A percentile compares a stretch with the other conserved stretches of the same genome.
These are phyloP conservation scores for Papilio glaucus DNA, from an alignment of 1,140 invertebrate genomes.

Conservation along the genomic window DNA sequence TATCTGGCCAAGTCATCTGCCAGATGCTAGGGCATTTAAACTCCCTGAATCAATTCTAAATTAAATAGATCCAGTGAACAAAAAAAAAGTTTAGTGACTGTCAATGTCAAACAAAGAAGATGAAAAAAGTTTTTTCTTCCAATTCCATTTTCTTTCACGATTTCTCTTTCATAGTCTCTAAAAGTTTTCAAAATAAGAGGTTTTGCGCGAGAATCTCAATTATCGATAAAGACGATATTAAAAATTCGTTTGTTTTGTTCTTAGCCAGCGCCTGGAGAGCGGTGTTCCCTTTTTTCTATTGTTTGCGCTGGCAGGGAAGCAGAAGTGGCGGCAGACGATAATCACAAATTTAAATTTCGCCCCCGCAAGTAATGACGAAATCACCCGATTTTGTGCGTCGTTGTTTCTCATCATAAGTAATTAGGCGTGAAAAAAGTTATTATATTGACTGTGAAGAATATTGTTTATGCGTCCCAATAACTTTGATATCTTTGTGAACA, in stretches of 20 bases:
- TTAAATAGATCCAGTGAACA: constrained; percentile 80
- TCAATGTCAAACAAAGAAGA: constrained; percentile 84
- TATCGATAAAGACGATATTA: constrained; percentile 84
- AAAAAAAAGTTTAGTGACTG: constrained; percentile 81
- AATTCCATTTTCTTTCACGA: constrained; percentile 81
- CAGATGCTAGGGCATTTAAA: constrained; percentile 73
- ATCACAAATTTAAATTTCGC: constrained; percentile 81
- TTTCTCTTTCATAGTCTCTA: constrained; percentile 80
- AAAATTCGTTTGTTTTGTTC: constrained; percentile 84
- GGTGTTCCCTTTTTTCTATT: constrained; percentile 80
- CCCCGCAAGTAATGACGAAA: constrained; percentile 72
- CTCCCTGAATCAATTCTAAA: constrained; percentile 74
- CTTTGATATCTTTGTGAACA: constrained; percentile 44
- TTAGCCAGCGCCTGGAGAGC: constrained; percentile 72
- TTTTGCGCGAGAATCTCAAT: constrained; percentile 82
- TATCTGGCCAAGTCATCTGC: constrained; percentile 63
- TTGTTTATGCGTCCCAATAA: constrained; percentile 66
- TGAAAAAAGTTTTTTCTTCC: constrained; percentile 82
- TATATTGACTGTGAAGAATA: constrained; percentile 57
- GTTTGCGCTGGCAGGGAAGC: constrained; percentile 78
- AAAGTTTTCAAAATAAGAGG: constrained; percentile 83
- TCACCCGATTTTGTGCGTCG: constrained; percentile 77
- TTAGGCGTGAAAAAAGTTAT: constrained; percentile 74
- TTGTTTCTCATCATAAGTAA: constrained; percentile 74
- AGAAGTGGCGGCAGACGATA: constrained; percentile 72